Evolutionary conservation across 2,888 invertebrate species (phyloP).

Genomic region (Mactromeris polynyma): DNA sequence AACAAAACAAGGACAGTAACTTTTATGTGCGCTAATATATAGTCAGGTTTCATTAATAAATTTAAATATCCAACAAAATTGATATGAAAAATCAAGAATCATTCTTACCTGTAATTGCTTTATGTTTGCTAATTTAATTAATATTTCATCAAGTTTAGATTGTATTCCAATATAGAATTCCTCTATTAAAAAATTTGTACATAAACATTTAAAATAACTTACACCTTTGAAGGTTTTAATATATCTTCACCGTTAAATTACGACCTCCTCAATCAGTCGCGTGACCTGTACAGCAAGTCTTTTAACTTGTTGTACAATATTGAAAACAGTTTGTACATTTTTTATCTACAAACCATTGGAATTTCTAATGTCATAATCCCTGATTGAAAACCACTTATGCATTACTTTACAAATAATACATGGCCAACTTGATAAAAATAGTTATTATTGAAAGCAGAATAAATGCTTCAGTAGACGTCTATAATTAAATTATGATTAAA

Average conservation of each 20-base stretch:
- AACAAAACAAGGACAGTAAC: too few species aligned
- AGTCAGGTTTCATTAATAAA: too few species aligned
- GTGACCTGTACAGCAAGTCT: neutral
- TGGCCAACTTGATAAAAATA: constrained; percentile 22
- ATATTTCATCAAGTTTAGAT: too few species aligned
- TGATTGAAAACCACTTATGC: constrained; percentile 22
- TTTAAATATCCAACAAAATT: too few species aligned
- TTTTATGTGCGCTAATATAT: too few species aligned
- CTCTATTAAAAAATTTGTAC: too few species aligned
- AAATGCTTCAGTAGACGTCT: constrained; percentile 30
- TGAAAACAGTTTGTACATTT: neutral
- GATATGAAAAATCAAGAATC: too few species aligned
- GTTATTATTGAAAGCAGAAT: constrained; percentile 42
- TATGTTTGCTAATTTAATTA: too few species aligned
- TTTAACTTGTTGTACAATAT: constrained; percentile 20
- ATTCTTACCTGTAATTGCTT: neutral
- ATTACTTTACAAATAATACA: constrained; percentile 35
- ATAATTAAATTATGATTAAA: constrained; percentile 61
- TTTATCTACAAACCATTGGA: constrained; percentile 21
- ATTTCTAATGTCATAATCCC: constrained; percentile 33
- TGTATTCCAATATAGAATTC: too few species aligned
- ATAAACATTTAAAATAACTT: too few species aligned
- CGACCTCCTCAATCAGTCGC: neutral
- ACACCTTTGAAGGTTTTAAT: too few species aligned
- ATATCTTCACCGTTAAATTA: too few species aligned